phyloP scores from a whole-genome alignment of 2,888 invertebrate genomes.

The Coleophora deauratella region DNA sequence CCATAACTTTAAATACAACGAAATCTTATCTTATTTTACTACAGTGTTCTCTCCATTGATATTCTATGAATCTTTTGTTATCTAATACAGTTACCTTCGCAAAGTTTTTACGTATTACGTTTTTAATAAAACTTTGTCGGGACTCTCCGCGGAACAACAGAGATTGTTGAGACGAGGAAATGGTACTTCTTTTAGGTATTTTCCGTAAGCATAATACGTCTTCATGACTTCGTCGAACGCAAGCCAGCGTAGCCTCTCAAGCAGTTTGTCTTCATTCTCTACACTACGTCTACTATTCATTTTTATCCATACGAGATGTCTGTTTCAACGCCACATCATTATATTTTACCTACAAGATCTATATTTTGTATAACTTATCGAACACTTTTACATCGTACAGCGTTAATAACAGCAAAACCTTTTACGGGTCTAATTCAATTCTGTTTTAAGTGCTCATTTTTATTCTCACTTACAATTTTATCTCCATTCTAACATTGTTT shows the following conservation, averaged over 20 bases:
- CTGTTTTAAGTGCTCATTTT: too few species aligned
- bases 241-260: constrained; percentile 25
- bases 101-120: neutral
- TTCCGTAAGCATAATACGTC: constrained; percentile 36
- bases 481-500: too few species aligned
- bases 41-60: constrained; percentile 13
- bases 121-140: constrained; percentile 9
- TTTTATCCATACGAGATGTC: constrained; percentile 20
- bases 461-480: too few species aligned
- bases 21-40: constrained; percentile 15
- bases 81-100: too few species aligned
- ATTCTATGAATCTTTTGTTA: too few species aligned
- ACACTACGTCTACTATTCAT: constrained; percentile 24
- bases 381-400: too few species aligned
- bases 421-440: too few species aligned
- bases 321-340: too few species aligned
- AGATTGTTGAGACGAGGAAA: constrained; percentile 1
- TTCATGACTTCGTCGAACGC: constrained; percentile 34
- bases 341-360: too few species aligned
- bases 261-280: constrained; percentile 32
- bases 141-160: neutral
- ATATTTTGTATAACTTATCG: too few species aligned
- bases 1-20: too few species aligned
- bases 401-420: too few species aligned
- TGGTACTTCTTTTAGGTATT: constrained; percentile 17